Evolutionary conservation across 2,113 vertebrate species (phyloP).

Genomic region (Sander vitreus): DNA sequence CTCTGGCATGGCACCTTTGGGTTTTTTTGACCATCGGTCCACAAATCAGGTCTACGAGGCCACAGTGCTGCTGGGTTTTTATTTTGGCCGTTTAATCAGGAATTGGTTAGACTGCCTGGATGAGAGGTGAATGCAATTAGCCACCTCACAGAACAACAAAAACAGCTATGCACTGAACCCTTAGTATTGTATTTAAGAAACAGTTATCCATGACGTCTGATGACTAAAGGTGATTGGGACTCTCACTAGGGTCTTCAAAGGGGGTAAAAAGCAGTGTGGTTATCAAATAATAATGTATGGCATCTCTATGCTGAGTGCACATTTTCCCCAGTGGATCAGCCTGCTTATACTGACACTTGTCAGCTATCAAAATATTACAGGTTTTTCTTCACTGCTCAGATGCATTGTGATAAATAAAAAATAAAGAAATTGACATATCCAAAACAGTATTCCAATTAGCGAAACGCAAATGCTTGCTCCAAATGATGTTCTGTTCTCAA

Average conservation of each 20-base stretch:
- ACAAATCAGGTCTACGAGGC: neutral
- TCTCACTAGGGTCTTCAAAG: neutral
- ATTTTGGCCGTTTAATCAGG: neutral
- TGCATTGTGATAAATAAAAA: neutral
- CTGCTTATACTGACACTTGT: neutral
- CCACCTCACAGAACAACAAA: neutral
- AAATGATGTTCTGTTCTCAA: neutral
- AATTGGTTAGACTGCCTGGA: neutral
- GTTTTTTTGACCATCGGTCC: neutral
- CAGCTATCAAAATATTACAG: neutral
- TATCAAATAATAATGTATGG: neutral
- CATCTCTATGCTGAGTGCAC: neutral
- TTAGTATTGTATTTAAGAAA: neutral
- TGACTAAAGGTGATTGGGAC: neutral
- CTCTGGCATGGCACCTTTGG: neutral
- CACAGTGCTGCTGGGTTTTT: neutral
- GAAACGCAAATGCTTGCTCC: neutral
- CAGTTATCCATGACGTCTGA: neutral
- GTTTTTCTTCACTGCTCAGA: neutral
- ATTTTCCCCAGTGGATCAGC: neutral
- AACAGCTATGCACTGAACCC: neutral
- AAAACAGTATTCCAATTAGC: neutral
- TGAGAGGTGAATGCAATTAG: neutral
- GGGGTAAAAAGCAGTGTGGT: neutral
- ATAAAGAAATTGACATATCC: neutral